Conservation (phyloP, 1,140 invertebrate species). For the Cotesia chilonis region DNA sequence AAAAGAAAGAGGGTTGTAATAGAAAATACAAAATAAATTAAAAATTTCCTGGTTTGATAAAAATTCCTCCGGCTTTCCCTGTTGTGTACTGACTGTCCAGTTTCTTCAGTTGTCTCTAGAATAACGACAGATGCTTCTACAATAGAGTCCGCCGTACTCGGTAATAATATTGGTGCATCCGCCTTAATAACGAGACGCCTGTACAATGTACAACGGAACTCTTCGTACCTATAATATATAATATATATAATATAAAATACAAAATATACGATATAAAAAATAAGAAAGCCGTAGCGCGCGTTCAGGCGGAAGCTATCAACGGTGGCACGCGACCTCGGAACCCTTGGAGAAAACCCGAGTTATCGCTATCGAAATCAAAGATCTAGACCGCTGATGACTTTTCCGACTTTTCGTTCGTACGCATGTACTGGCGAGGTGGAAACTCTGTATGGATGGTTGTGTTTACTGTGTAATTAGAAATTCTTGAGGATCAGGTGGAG, state of each 20-base stretch:
- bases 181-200: constrained; percentile 35
- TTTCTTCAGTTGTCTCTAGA: constrained; percentile 13
- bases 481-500: too few relatives aligned
- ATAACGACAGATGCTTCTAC: constrained; percentile 49
- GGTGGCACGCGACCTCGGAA: constrained; percentile 40
- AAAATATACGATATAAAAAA: not conserved
- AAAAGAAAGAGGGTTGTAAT: not conserved
- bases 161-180: constrained; percentile 34
- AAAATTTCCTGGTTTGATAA: constrained; percentile 13
- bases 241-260: too few relatives aligned
- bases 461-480: too few relatives aligned
- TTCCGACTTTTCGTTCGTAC: not conserved
- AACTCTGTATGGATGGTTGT: too few relatives aligned
- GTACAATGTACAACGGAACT: constrained; percentile 35
- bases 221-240: constrained; percentile 15
- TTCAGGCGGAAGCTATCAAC: constrained; percentile 17
- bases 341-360: constrained; percentile 10
- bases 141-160: constrained; percentile 40
- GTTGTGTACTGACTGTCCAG: constrained; percentile 29
- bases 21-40: constrained; percentile 6
- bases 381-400: constrained; percentile 24
- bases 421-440: too few relatives aligned
- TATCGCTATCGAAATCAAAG: constrained; percentile 28
- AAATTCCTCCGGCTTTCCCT: constrained; percentile 32
- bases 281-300: not conserved